Evolutionary conservation across 2,888 invertebrate species (phyloP).

Genomic region (Gastrophysa polygoni): DNA sequence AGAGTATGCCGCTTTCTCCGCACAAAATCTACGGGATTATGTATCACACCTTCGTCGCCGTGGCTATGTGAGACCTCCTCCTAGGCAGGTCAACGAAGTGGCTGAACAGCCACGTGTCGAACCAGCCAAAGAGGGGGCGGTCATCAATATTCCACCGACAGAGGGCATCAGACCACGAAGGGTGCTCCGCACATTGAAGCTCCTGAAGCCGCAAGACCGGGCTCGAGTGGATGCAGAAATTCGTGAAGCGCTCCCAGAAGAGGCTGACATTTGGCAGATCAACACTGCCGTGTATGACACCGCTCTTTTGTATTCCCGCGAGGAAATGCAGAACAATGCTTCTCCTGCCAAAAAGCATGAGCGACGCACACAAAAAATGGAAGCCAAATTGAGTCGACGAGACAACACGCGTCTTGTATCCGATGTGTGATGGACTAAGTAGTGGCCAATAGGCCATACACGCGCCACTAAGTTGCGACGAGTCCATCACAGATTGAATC

Average conservation of each 20-base stretch:
- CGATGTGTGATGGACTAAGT: too few relatives aligned
- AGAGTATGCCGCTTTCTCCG: not conserved
- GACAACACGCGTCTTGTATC: too few relatives aligned
- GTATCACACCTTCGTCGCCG: not conserved
- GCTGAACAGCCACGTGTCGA: not conserved
- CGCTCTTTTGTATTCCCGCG: not conserved
- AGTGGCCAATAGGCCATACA: too few relatives aligned
- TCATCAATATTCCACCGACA: too few relatives aligned
- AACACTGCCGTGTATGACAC: not conserved
- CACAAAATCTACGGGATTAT: too few relatives aligned
- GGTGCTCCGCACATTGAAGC: not conserved
- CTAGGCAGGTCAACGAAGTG: not conserved
- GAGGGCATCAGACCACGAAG: too few relatives aligned
- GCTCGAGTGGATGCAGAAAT: slow-evolving; percentile 3
- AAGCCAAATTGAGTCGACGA: not conserved
- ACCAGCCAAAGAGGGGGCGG: too few relatives aligned
- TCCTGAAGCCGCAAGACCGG: slow-evolving; percentile 8
- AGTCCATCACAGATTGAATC: too few relatives aligned
- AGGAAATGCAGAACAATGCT: not conserved
- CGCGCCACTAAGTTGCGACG: too few relatives aligned
- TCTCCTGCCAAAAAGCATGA: not conserved
- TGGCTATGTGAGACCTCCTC: not conserved
- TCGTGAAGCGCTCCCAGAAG: slow-evolving; percentile 3
- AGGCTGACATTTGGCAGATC: slow-evolving; percentile 6
- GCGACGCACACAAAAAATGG: not conserved